A percentile compares a stretch with the other conserved stretches of the same genome.
phyloP scores from a whole-genome alignment of 2,797 vertebrate species.

The Zalophus californianus region DNA sequence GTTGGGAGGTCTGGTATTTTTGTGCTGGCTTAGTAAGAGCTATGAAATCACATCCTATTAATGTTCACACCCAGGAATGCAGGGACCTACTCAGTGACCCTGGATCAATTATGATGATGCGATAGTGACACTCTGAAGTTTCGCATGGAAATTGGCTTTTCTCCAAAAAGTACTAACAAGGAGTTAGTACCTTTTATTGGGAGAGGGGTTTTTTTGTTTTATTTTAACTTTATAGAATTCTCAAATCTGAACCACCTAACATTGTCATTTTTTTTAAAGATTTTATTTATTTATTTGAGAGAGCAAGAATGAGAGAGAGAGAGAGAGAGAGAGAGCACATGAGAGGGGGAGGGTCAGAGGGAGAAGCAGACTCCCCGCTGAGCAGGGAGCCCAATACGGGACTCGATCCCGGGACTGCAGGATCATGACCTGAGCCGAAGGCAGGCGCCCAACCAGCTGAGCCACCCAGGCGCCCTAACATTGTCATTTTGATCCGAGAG shows the following conservation, averaged over 20 bases:
- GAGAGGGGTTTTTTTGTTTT: neutral
- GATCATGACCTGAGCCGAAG: too few species aligned
- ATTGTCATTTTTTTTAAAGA: neutral
- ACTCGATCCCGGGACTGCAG: too few species aligned
- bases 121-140: neutral
- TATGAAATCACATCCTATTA: neutral
- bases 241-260: neutral
- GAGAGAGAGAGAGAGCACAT: too few species aligned
- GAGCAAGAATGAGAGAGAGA: too few species aligned
- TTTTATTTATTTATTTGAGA: too few species aligned
- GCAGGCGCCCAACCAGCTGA: too few species aligned
- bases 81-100: neutral
- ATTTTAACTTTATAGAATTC: neutral
- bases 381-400: too few species aligned
- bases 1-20: constrained; percentile 17
- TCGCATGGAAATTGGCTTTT: neutral
- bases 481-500: neutral
- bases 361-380: too few species aligned
- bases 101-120: neutral
- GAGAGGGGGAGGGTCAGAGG: too few species aligned
- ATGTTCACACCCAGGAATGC: neutral
- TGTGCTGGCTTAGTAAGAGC: neutral
- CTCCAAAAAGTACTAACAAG: neutral
- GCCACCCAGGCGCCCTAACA: too few species aligned
- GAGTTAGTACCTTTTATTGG: neutral